Conservation (phyloP, 2,797 vertebrate species). For the Tachyglossus aculeatus region DNA sequence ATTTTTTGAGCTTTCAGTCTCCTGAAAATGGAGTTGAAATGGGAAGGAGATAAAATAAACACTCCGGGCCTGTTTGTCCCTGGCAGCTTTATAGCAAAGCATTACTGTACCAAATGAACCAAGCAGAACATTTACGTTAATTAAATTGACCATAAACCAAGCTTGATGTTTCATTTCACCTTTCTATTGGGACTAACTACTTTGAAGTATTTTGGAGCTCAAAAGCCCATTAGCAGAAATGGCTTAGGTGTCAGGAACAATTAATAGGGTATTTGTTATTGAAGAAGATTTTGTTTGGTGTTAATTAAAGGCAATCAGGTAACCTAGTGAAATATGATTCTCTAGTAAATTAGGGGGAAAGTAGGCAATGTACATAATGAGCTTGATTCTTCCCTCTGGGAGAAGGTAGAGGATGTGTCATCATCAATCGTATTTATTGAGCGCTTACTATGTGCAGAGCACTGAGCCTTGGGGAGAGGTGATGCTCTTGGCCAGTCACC, state of each 20-base stretch:
- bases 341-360: not conserved
- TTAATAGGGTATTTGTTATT: slow-evolving; percentile 47
- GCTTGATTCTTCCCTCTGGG: slow-evolving; percentile 26
- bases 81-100: slow-evolving; percentile 56
- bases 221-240: slow-evolving; percentile 2
- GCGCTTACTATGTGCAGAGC: no score
- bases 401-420: no score
- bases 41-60: slow-evolving; percentile 56
- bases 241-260: not conserved
- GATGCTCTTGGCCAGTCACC: no score
- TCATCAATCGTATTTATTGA: no score
- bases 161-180: slow-evolving; percentile 59
- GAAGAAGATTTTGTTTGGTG: slow-evolving; percentile 45
- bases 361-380: slow-evolving; percentile 5
- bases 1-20: not conserved
- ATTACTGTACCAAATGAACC: slow-evolving; percentile 52
- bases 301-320: slow-evolving; percentile 47
- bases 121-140: slow-evolving; percentile 53
- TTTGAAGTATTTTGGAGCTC: slow-evolving; percentile 23
- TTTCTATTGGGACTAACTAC: slow-evolving; percentile 29
- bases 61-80: slow-evolving; percentile 59
- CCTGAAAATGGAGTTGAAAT: slow-evolving; percentile 12
- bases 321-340: not conserved
- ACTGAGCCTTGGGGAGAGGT: no score
- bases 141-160: slow-evolving; percentile 60